Evolutionary conservation across 2,797 vertebrate genomes (phyloP).

Genomic region (Cynodonichthys magdalenae): DNA sequence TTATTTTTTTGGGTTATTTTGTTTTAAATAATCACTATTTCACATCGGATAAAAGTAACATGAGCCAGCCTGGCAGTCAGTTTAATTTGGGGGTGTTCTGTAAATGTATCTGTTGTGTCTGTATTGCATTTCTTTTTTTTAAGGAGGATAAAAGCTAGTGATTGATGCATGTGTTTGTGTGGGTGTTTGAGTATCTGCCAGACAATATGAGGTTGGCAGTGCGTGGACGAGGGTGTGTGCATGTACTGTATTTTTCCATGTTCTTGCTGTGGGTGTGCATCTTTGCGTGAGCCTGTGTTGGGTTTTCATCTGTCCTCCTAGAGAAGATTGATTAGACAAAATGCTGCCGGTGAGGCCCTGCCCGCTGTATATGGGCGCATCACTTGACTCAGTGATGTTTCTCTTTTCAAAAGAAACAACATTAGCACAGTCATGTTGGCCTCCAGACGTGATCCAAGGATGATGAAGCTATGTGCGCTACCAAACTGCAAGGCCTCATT

Average conservation of each 20-base stretch:
- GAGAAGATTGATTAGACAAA: constrained; percentile 67
- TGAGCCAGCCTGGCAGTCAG: constrained; percentile 44
- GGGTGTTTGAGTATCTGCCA: constrained; percentile 60
- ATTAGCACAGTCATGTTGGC: constrained; percentile 55
- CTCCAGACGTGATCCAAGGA: constrained; percentile 58
- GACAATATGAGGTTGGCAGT: constrained; percentile 49
- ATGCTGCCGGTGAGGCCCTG: constrained; percentile 42
- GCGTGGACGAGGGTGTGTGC: constrained; percentile 20
- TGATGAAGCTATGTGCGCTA: constrained; percentile 58
- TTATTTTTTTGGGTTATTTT: constrained; percentile 15
- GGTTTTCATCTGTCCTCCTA: constrained; percentile 50
- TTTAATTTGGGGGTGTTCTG: constrained; percentile 29
- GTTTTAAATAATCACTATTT: constrained; percentile 60
- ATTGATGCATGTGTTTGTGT: constrained; percentile 64
- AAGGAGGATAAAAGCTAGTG: constrained; percentile 37
- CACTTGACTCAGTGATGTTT: constrained; percentile 50
- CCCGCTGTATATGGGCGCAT: constrained; percentile 62
- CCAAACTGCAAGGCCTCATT: constrained; percentile 61
- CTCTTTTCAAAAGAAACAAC: constrained; percentile 61
- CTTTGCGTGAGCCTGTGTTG: constrained; percentile 21
- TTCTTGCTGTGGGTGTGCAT: constrained; percentile 26
- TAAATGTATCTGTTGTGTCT: constrained; percentile 28
- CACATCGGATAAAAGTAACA: constrained; percentile 49
- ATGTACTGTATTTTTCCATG: constrained; percentile 26
- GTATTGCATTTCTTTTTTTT: constrained; percentile 19